Percentiles rank a stretch among this genome's conserved stretches.
Evolutionary conservation across 2,113 vertebrate species (phyloP).

Genomic region (Aldabrachelys gigantea): DNA sequence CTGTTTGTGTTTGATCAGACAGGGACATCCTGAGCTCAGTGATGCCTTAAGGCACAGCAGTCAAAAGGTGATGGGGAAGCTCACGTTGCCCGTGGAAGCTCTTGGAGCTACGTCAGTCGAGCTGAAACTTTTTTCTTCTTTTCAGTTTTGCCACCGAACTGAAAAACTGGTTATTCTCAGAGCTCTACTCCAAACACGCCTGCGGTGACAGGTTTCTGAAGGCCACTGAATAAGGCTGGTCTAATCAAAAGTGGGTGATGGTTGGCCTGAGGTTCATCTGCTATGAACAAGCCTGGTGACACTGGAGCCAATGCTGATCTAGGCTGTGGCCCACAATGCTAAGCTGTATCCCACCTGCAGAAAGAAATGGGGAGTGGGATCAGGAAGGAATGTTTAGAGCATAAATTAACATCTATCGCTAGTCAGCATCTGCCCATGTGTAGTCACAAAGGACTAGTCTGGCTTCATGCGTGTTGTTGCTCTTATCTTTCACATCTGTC

Average conservation of each 20-base stretch:
- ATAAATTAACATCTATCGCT: neutral
- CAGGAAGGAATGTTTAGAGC: accelerated
- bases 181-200: neutral
- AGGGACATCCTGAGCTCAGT: too few species aligned
- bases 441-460: neutral
- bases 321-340: neutral
- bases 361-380: neutral
- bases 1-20: too few species aligned
- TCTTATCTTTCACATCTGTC: constrained; percentile 24
- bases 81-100: too few species aligned
- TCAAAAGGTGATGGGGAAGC: too few species aligned
- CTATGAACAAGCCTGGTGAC: accelerated
- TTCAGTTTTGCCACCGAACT: neutral
- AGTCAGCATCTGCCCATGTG: neutral
- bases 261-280: neutral
- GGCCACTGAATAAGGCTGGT: neutral
- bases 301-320: neutral
- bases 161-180: neutral
- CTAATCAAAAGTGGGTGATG: neutral
- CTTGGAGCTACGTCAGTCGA: neutral
- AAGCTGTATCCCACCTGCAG: neutral
- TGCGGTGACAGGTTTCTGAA: neutral
- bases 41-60: too few species aligned
- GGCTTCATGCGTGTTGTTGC: constrained; percentile 15
- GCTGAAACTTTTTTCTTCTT: neutral